phyloP scores from a whole-genome alignment of 2,113 vertebrate species.

The Rafetus swinhoei region DNA sequence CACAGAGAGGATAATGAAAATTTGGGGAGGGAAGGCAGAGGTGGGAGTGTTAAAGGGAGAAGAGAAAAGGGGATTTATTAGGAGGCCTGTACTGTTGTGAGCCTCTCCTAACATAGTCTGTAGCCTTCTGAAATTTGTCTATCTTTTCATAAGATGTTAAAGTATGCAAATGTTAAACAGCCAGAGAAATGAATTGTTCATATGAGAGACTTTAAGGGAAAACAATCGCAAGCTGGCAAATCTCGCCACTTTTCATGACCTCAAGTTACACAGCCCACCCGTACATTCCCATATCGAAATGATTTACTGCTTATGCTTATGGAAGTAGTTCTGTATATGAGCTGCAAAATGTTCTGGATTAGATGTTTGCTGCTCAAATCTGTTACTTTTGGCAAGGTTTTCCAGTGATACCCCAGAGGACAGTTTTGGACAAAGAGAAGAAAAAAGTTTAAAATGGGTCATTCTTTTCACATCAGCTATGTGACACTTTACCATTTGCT shows the following conservation, averaged over 20 bases:
- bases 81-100: not conserved
- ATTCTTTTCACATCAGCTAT: slow-evolving; percentile 30
- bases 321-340: slow-evolving; percentile 40
- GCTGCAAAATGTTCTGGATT: slow-evolving; percentile 56
- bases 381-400: slow-evolving; percentile 49
- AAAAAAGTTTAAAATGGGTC: slow-evolving; percentile 39
- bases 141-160: not conserved
- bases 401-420: slow-evolving; percentile 16
- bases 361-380: slow-evolving; percentile 50
- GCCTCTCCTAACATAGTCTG: not conserved
- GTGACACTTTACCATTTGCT: not conserved
- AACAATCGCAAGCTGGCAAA: not conserved
- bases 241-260: not conserved
- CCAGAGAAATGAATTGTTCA: not conserved
- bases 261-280: not conserved
- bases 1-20: not conserved
- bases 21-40: not conserved
- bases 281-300: not conserved
- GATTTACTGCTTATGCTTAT: not conserved
- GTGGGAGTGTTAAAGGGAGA: not conserved
- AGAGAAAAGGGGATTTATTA: not conserved
- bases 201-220: not conserved
- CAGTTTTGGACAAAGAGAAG: slow-evolving; percentile 14
- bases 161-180: not conserved
- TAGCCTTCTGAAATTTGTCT: not conserved